A percentile compares a stretch with the other conserved stretches of the same genome.
Evolutionary conservation across 2,113 vertebrate species (phyloP).

Genomic region (Ranitomeya variabilis): DNA sequence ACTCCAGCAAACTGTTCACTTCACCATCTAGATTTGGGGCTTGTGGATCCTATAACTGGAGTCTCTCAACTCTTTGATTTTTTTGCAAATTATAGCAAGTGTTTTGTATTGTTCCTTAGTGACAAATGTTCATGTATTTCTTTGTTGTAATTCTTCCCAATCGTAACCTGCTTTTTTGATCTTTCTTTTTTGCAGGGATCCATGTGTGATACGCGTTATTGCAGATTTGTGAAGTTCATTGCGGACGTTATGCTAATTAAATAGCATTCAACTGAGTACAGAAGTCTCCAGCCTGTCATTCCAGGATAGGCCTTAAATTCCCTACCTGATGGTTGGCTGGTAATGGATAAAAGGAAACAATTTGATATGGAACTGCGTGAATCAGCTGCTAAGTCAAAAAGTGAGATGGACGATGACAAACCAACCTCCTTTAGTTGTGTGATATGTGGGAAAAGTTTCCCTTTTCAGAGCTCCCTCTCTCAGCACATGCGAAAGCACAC

Average conservation of each 20-base stretch:
- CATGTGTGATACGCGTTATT: background rate
- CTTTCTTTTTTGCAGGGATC: background rate
- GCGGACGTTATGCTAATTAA: slow-evolving; percentile 41
- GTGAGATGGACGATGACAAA: slow-evolving; percentile 75
- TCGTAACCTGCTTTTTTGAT: background rate
- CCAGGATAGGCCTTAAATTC: slow-evolving; percentile 53
- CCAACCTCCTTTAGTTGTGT: slow-evolving; percentile 80
- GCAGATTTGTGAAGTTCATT: background rate
- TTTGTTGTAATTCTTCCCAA: background rate
- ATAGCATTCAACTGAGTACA: slow-evolving; percentile 62
- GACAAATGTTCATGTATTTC: background rate
- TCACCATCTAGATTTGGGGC: no score
- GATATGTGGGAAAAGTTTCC: slow-evolving; percentile 91
- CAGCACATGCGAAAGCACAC: slow-evolving; percentile 97
- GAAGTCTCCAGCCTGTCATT: slow-evolving; percentile 38
- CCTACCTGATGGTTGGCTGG: slow-evolving; percentile 60
- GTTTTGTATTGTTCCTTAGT: background rate
- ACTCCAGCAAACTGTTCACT: no score
- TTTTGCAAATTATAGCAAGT: background rate
- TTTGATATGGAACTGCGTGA: slow-evolving; percentile 77
- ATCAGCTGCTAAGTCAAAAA: slow-evolving; percentile 70
- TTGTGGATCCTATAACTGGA: no score
- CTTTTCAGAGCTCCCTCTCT: slow-evolving; percentile 92
- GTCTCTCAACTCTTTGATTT: no score
- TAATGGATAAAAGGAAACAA: slow-evolving; percentile 76